Percentiles rank a stretch among this genome's conserved stretches.
Conservation (phyloP, 2,797 vertebrate genomes). For the Prionace glauca region DNA sequence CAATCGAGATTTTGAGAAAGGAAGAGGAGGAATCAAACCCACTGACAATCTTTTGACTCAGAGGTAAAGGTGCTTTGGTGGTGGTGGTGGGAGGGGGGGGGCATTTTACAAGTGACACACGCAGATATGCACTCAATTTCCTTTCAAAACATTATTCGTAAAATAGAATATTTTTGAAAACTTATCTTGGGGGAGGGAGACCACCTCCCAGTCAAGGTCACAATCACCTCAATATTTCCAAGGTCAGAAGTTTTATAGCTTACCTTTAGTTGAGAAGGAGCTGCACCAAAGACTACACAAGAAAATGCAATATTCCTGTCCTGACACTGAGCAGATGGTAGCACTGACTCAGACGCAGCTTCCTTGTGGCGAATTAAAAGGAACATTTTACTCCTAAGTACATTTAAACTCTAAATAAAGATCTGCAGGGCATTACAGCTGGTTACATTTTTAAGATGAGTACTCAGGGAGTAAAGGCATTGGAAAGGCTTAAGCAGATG, state of each 20-base stretch:
- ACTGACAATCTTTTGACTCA: background rate
- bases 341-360: background rate
- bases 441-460: background rate
- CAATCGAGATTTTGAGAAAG: background rate
- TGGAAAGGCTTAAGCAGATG: background rate
- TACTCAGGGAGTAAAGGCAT: too few relatives aligned
- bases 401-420: background rate
- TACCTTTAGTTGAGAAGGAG: background rate
- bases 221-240: background rate
- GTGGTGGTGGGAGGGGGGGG: too few relatives aligned
- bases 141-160: background rate
- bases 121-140: background rate
- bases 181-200: background rate
- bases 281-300: background rate
- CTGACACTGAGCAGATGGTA: background rate
- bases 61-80: background rate
- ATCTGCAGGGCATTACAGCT: background rate
- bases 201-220: background rate
- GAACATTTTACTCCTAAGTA: background rate
- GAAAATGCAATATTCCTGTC: background rate
- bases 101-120: background rate
- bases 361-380: background rate
- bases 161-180: background rate
- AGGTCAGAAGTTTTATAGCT: background rate
- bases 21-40: background rate